Evolutionary conservation across 2,797 vertebrate species (phyloP).

Genomic region (Taenioides sp.): DNA sequence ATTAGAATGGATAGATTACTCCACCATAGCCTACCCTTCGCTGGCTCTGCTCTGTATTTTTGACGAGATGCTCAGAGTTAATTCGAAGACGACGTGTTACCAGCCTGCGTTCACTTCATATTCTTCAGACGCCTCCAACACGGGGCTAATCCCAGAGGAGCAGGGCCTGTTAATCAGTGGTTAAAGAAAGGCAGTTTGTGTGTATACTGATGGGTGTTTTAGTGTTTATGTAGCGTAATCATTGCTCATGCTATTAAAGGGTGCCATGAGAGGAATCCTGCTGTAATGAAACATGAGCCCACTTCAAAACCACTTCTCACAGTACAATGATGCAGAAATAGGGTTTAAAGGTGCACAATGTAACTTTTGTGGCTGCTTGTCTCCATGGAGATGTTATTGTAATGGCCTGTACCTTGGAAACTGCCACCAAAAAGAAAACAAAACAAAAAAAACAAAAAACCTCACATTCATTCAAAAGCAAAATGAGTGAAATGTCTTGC

Average conservation of each 20-base stretch:
- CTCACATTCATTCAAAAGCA: no score
- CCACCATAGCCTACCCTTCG: not conserved
- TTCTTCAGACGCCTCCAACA: slow-evolving; percentile 30
- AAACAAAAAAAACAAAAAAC: no score
- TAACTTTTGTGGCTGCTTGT: not conserved
- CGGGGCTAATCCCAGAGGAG: slow-evolving; percentile 16
- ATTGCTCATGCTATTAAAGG: slow-evolving; percentile 13
- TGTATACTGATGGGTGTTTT: slow-evolving; percentile 24
- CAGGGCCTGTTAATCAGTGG: slow-evolving; percentile 30
- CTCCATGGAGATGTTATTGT: not conserved
- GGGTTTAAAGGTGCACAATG: not conserved
- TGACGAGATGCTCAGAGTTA: slow-evolving; percentile 29
- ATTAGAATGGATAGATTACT: slow-evolving; percentile 58
- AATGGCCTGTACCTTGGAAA: no score
- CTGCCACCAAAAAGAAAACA: no score
- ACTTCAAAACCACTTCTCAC: slow-evolving; percentile 1
- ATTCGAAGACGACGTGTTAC: slow-evolving; percentile 4
- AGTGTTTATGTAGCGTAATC: slow-evolving; percentile 33
- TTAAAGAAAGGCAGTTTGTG: slow-evolving; percentile 37
- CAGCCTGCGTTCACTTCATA: slow-evolving; percentile 39
- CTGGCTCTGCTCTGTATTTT: slow-evolving; percentile 15
- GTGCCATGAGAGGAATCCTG: slow-evolving; percentile 13
- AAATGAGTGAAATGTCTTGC: no score
- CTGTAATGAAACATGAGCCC: slow-evolving; percentile 6
- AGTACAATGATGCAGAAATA: slow-evolving; percentile 13